These are phyloP conservation scores for Indicator maculatus DNA, from an alignment of 2,113 vertebrate species.

Conservation along the genomic window DNA sequence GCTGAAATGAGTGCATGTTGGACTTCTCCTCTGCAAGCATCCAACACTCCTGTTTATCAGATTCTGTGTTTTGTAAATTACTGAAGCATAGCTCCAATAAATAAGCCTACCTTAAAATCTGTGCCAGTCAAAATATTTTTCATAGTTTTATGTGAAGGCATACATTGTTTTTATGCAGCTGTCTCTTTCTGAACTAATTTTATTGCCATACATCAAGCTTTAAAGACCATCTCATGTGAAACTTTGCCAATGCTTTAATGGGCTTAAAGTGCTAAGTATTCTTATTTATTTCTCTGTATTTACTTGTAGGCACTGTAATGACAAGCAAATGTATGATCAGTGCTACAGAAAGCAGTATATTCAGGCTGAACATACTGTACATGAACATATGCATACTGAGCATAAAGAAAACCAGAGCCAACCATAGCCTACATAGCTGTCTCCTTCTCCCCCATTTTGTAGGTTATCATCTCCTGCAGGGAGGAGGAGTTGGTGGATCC, in stretches of 20 bases:
- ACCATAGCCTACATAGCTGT: fast-evolving
- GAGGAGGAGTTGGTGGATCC: background rate
- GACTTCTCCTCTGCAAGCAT: conserved; percentile 43
- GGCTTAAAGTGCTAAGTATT: conserved; percentile 62
- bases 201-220: conserved; percentile 63
- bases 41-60: conserved; percentile 73
- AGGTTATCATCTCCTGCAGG: background rate
- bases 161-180: conserved; percentile 54
- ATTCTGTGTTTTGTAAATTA: conserved; percentile 70
- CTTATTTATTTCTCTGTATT: conserved; percentile 70
- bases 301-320: conserved; percentile 41
- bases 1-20: conserved; percentile 36
- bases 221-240: conserved; percentile 67
- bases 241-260: conserved; percentile 68
- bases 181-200: conserved; percentile 68
- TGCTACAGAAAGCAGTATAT: conserved; percentile 30
- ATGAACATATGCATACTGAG: background rate
- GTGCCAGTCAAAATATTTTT: conserved; percentile 52
- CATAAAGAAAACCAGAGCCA: background rate
- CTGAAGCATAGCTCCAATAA: conserved; percentile 75
- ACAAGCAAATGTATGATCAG: conserved; percentile 35
- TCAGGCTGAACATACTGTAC: background rate
- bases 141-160: conserved; percentile 45
- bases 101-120: conserved; percentile 55
- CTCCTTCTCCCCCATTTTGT: background rate